Evolutionary conservation across 2,797 vertebrate genomes (phyloP), one percentile per base, ranked within the genome.

Genomic region (Orientallactaga sibirica): DNA sequence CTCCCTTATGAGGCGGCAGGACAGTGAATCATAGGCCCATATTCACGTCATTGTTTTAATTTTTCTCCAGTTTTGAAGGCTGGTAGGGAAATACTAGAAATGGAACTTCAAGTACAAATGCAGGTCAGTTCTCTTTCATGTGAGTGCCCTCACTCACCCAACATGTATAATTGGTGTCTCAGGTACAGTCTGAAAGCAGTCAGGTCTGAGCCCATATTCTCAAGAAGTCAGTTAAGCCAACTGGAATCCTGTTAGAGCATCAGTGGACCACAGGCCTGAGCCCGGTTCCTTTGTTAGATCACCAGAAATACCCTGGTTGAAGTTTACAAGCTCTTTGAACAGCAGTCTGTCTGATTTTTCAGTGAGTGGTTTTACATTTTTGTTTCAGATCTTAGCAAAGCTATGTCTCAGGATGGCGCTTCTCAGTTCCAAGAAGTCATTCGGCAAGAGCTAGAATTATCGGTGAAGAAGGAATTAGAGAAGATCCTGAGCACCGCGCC

Each of bases 371-470:
- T 93, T 94, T 80, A 55, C 75, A 61, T 95, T 96, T 94, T 91
- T 37, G 71, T 90, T 81, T 82, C 86, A 99, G 99, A 99, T 98
- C 98, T 99, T 96, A 98, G 98, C 96, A 98, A 98, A 98, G 98
- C 98, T 87, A 98, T 98, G 98, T 97, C 98, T 96, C 98, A 98
- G 81, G 97, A 98, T 97, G 98, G 97, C 74, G 99, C 99, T 98
- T 99, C 99, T 97, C 99, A 99, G 97, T 99, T 99, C 98, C 99
- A 99, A 98, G 99, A 99, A 98, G 99, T 99, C 97, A 99, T 99
- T 98, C 99, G 99, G 90, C 99, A 99, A 98, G 99, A 99, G 98
- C 98, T 99, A 98, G 99, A 99, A 98, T 98, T 98, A 98, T 99
- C 99, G 74, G 99, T 99, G 99, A 98, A 99, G 97, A 80, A 97